Evolutionary conservation across 2,113 vertebrate genomes (phyloP).

Genomic region (Choloepus hoffmanni): DNA sequence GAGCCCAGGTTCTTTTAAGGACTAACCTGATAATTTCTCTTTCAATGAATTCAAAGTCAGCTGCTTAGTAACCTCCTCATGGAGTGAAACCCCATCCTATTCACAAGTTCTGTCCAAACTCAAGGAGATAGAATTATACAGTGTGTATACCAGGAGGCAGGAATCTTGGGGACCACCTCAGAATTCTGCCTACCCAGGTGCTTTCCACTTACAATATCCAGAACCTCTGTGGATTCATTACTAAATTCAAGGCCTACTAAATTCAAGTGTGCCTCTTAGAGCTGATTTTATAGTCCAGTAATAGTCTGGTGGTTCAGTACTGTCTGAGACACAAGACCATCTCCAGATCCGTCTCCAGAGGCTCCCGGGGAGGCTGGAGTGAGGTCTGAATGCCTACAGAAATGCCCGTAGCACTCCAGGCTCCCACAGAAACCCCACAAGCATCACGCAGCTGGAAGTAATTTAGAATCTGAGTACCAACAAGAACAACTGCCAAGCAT

Average conservation of each 20-base stretch:
- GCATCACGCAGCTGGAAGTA: background rate
- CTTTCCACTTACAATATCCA: background rate
- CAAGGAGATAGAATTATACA: background rate
- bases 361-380: background rate
- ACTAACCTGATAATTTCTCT: background rate
- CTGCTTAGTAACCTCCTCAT: background rate
- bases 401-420: background rate
- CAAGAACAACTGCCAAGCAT: background rate
- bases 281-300: background rate
- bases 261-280: background rate
- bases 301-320: too few species aligned
- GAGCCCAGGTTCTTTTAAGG: background rate
- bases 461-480: background rate
- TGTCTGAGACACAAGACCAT: background rate
- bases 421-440: background rate
- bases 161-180: background rate
- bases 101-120: background rate
- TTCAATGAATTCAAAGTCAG: background rate
- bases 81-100: background rate
- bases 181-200: background rate
- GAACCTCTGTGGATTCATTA: background rate
- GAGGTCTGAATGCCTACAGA: background rate
- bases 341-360: background rate
- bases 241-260: background rate
- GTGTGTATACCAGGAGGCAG: accelerated